A percentile compares a stretch with the other conserved stretches of the same genome.
phyloP scores from a whole-genome alignment of 2,113 vertebrate genomes.

The Urocitellus parryii region DNA sequence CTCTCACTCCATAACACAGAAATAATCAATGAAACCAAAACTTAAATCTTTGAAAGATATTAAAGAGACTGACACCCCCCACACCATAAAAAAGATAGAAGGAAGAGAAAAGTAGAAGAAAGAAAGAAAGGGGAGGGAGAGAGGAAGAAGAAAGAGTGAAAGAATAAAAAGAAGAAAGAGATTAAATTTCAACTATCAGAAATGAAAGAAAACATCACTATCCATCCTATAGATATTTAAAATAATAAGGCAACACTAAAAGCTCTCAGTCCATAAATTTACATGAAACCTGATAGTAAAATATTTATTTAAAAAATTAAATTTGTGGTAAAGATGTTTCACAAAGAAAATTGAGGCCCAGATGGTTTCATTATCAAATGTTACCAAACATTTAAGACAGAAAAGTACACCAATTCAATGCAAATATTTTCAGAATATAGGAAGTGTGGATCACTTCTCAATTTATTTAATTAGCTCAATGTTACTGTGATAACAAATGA shows the following conservation, averaged over 20 bases:
- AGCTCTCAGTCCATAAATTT: not conserved
- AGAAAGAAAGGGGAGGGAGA: no score
- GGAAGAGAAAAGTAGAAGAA: no score
- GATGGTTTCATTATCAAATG: not conserved
- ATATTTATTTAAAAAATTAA: not conserved
- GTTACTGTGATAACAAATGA: not conserved
- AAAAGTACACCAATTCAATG: not conserved
- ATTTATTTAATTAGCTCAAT: not conserved
- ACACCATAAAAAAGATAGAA: not conserved
- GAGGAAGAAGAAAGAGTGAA: no score
- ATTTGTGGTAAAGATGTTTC: not conserved
- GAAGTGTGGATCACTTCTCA: not conserved
- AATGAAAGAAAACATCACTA: not conserved
- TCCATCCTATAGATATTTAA: not conserved
- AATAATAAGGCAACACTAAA: not conserved
- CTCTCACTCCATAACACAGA: not conserved
- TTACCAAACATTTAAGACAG: not conserved
- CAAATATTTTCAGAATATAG: conserved; percentile 8
- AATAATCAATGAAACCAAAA: not conserved
- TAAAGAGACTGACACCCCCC: not conserved
- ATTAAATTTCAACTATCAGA: not conserved
- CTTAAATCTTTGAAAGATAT: not conserved
- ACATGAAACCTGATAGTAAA: not conserved
- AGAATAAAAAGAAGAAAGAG: no score
- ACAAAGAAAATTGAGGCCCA: not conserved